A percentile compares a stretch with the other conserved stretches of the same genome.
phyloP scores from a whole-genome alignment of 2,888 invertebrate genomes.

The Parnassius smintheus region DNA sequence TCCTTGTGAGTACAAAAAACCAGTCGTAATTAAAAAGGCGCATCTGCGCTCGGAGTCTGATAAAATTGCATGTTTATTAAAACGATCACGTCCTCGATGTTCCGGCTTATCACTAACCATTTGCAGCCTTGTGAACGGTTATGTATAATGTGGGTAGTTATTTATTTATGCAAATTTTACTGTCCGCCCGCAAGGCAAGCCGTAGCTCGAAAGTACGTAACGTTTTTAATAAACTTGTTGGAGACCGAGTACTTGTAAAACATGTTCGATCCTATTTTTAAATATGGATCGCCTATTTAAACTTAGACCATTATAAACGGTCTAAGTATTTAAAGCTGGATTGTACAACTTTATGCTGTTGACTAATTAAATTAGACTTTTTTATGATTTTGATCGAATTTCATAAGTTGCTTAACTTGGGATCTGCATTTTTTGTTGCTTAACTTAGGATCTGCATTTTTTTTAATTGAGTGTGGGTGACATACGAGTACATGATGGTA shows the following conservation, averaged over 20 bases:
- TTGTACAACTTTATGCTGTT: no score
- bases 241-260: neutral
- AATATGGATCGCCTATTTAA: neutral
- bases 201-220: neutral
- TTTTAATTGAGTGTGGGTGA: no score
- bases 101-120: conserved; percentile 3
- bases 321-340: no score
- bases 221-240: neutral
- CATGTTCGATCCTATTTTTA: neutral
- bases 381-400: no score
- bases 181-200: neutral
- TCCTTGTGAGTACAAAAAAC: neutral
- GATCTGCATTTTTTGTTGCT: no score
- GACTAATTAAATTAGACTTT: no score
- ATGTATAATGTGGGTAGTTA: conserved; percentile 3
- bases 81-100: conserved; percentile 1
- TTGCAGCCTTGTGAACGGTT: conserved; percentile 5
- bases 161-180: conserved; percentile 8
- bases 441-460: no score
- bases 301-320: no score
- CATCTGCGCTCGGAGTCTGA: neutral
- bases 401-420: no score
- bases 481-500: no score
- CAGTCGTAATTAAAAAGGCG: conserved; percentile 12
- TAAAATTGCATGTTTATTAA: conserved; percentile 17